Percentiles rank a stretch among this genome's conserved stretches.
These are phyloP conservation scores for Sarcophaga carnaria DNA, from an alignment of 2,888 invertebrate species.

Conservation along the genomic window DNA sequence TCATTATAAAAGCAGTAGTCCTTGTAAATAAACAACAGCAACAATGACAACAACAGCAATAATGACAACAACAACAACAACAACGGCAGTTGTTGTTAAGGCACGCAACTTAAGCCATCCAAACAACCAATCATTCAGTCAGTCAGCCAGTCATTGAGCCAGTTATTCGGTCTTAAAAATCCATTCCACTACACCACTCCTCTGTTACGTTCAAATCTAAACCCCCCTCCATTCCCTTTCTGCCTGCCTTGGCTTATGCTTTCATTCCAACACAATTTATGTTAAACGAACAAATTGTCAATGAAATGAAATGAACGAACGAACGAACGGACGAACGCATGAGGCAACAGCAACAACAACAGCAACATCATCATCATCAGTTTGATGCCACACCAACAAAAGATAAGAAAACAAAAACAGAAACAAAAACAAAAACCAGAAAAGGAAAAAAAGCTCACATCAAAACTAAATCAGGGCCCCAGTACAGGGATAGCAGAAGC, in stretches of 20 bases:
- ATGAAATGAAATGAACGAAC: slow-evolving; percentile 49
- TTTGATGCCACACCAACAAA: slow-evolving; percentile 28
- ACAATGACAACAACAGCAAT: background rate
- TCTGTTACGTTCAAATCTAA: too few relatives aligned
- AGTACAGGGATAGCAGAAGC: background rate
- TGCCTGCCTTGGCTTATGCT: background rate
- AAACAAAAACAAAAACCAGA: background rate
- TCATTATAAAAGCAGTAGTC: slow-evolving; percentile 69
- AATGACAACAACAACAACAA: slow-evolving; percentile 1
- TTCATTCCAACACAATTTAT: slow-evolving; percentile 63
- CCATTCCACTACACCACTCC: background rate
- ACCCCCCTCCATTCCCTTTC: too few relatives aligned
- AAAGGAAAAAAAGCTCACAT: slow-evolving; percentile 27
- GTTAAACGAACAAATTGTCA: slow-evolving; percentile 70
- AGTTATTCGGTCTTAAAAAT: slow-evolving; percentile 12
- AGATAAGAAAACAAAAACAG: slow-evolving; percentile 57
- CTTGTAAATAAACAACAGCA: slow-evolving; percentile 60
- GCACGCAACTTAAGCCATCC: slow-evolving; percentile 36
- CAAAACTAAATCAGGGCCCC: slow-evolving; percentile 59
- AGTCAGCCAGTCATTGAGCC: slow-evolving; percentile 24
- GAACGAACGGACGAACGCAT: slow-evolving; percentile 2
- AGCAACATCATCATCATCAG: slow-evolving; percentile 24
- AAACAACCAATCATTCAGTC: background rate
- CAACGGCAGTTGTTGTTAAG: background rate
- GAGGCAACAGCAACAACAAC: slow-evolving; percentile 3